A percentile compares a stretch with the other conserved stretches of the same genome.
phyloP scores from a whole-genome alignment of 2,113 vertebrate genomes.

The Lota lota region DNA sequence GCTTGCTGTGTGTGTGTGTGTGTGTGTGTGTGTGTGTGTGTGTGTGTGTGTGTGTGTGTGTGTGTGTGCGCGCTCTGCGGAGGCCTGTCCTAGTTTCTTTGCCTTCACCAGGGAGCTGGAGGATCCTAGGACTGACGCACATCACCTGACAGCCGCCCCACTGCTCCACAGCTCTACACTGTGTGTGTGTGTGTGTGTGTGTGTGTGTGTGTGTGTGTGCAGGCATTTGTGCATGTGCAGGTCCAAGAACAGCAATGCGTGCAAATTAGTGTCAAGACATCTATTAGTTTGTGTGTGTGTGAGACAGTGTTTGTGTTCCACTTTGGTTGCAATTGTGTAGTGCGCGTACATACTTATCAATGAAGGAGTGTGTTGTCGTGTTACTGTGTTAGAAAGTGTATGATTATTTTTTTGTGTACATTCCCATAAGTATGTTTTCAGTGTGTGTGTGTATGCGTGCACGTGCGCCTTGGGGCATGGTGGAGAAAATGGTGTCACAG shows the following conservation, averaged over 20 bases:
- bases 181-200: constrained; percentile 25
- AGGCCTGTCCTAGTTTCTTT: constrained; percentile 80
- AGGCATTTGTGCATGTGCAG: constrained; percentile 26
- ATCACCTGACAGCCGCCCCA: constrained; percentile 80
- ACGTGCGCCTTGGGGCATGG: constrained; percentile 23
- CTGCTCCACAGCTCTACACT: constrained; percentile 57
- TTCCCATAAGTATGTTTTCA: constrained; percentile 13
- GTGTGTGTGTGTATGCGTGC: constrained; percentile 2
- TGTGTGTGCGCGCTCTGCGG: constrained; percentile 62
- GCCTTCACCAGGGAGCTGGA: constrained; percentile 72
- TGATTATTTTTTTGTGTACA: constrained; percentile 30
- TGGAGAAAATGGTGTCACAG: constrained; percentile 46
- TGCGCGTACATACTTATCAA: no score
- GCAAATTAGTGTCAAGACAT: constrained; percentile 26
- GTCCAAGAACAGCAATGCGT: constrained; percentile 5
- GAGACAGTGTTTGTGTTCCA: constrained; percentile 4
- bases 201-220: constrained; percentile 31
- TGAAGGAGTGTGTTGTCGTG: no score
- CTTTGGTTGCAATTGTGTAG: not conserved
- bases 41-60: constrained; percentile 36
- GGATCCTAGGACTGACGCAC: constrained; percentile 79
- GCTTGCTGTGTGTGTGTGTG: constrained; percentile 26
- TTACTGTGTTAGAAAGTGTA: constrained; percentile 20
- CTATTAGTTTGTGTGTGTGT: constrained; percentile 41
- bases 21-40: constrained; percentile 23